Percentiles rank a stretch among this genome's conserved stretches.
These are phyloP conservation scores for Micromys minutus DNA, from an alignment of 2,113 vertebrate species.

Conservation along the genomic window DNA sequence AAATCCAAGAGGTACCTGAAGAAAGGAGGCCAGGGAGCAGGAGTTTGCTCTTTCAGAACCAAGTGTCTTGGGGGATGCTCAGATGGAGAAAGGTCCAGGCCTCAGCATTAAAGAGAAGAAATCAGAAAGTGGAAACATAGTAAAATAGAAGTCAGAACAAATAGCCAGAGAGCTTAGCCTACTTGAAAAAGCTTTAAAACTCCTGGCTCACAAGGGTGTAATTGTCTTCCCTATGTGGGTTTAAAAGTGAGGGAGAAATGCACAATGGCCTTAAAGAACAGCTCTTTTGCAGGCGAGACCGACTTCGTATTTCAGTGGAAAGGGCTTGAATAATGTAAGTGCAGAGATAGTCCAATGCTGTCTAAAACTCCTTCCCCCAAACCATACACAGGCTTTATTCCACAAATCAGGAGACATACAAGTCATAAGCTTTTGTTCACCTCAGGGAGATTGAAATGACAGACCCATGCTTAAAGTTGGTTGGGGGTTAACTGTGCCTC, in stretches of 20 bases:
- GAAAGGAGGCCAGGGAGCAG: fast-evolving
- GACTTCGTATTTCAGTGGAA: background rate
- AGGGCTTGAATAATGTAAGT: background rate
- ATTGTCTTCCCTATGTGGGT: background rate
- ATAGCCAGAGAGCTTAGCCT: background rate
- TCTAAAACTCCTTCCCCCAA: background rate
- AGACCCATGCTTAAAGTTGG: background rate
- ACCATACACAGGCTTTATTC: background rate
- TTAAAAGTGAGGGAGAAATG: background rate
- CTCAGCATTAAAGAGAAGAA: background rate
- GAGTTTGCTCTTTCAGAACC: background rate
- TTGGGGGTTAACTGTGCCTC: background rate
- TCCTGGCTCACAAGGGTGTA: no score
- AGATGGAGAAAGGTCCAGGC: background rate
- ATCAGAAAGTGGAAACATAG: background rate
- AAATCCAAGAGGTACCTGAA: background rate
- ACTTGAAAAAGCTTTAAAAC: background rate
- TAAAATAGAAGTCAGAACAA: background rate
- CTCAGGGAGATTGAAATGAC: background rate
- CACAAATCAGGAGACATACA: background rate
- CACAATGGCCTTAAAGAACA: background rate
- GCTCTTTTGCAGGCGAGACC: background rate
- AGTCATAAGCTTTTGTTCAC: background rate
- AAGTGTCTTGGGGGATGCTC: background rate
- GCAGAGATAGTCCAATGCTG: background rate